Evolutionary conservation across 2,113 vertebrate species (phyloP).

Genomic region (Carassius gibelio): DNA sequence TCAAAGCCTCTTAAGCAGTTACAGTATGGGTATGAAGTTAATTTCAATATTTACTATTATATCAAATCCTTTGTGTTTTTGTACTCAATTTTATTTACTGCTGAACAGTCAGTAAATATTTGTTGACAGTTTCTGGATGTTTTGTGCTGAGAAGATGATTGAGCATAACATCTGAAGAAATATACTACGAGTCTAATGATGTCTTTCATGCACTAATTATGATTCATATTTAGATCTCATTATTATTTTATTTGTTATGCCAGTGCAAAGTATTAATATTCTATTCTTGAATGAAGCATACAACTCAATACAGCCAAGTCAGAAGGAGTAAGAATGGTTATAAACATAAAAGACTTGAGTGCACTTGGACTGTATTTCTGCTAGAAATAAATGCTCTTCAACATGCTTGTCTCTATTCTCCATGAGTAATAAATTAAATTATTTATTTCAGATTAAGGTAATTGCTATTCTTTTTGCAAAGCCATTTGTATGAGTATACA

Average conservation of each 20-base stretch:
- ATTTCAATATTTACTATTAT: not conserved
- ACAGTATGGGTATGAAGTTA: not conserved
- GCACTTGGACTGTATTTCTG: not conserved
- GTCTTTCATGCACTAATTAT: not conserved
- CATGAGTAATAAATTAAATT: not conserved
- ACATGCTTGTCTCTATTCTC: not conserved
- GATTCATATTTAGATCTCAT: not conserved
- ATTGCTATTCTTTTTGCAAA: not conserved
- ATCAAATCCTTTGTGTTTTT: not conserved
- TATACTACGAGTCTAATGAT: not conserved
- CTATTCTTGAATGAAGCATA: too few species aligned
- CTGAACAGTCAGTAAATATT: not conserved
- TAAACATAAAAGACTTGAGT: not conserved
- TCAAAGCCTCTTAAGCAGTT: not conserved
- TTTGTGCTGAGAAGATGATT: not conserved
- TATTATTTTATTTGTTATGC: not conserved
- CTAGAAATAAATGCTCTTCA: not conserved
- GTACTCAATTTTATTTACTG: not conserved
- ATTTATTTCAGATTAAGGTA: not conserved
- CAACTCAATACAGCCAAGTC: too few species aligned
- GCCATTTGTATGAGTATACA: not conserved
- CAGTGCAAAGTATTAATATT: too few species aligned
- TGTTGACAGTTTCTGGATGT: not conserved
- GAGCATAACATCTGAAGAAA: not conserved
- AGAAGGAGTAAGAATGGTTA: too few species aligned